A percentile compares a stretch with the other conserved stretches of the same genome.
Conservation (phyloP, 2,113 vertebrate species). For the Cisticola juncidis region DNA sequence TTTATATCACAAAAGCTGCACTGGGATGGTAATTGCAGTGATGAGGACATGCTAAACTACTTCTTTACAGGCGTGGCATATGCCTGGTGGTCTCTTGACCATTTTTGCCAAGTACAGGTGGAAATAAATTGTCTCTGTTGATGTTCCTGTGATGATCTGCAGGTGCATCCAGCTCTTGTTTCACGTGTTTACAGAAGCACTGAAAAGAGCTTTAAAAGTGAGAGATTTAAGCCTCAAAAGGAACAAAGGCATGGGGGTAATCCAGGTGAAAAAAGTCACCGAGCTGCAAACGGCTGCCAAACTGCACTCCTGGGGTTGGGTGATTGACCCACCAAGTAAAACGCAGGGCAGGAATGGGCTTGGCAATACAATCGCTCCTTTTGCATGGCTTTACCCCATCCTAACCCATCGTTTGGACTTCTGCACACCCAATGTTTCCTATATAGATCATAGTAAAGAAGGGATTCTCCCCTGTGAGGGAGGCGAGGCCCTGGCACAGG, state of each 20-base stretch:
- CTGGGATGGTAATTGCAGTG: background rate
- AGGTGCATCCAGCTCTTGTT: background rate
- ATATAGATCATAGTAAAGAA: background rate
- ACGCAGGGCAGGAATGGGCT: background rate
- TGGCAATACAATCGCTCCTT: no score
- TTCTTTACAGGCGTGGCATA: background rate
- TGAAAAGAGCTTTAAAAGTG: background rate
- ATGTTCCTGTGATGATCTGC: background rate
- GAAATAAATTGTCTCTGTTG: background rate
- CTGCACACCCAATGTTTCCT: rapidly evolving
- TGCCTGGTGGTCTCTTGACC: background rate
- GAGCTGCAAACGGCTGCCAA: background rate
- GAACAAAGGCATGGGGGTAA: background rate
- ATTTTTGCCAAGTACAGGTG: background rate
- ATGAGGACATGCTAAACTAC: background rate
- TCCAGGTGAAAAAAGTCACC: background rate
- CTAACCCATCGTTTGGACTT: background rate
- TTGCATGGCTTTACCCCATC: rapidly evolving
- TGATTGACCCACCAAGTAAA: background rate
- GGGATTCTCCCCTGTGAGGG: background rate
- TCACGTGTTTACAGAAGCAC: background rate
- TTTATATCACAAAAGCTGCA: background rate
- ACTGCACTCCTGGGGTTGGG: background rate
- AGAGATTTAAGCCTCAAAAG: background rate
- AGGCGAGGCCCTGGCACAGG: background rate